phyloP scores from a whole-genome alignment of 1,140 invertebrate species.

The Drosophila albomicans region DNA sequence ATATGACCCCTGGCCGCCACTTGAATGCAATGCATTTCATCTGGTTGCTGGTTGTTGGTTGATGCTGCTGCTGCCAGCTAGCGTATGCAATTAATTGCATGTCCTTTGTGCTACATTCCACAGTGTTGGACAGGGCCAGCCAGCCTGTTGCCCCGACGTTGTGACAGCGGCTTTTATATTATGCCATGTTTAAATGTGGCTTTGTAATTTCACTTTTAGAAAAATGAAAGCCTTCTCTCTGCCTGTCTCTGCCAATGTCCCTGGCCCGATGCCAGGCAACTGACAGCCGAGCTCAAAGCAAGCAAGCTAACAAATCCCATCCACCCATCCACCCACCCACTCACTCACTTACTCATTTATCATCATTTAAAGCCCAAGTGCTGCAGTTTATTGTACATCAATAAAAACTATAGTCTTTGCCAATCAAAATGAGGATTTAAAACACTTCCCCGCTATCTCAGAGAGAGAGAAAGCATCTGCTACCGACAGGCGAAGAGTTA shows the following conservation, averaged over 20 bases:
- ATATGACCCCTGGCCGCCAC: not conserved
- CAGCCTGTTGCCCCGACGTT: constrained; percentile 31
- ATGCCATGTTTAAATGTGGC: constrained; percentile 53
- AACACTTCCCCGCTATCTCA: not conserved
- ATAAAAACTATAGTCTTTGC: not conserved
- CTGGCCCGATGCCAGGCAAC: constrained; percentile 44
- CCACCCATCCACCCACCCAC: not conserved
- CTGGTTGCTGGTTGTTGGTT: not conserved
- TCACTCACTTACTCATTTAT: constrained; percentile 12
- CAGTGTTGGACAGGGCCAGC: no score
- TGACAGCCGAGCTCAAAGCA: constrained; percentile 27
- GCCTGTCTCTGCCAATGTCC: constrained; percentile 2
- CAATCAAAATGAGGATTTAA: constrained; percentile 11
- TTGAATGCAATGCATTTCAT: constrained; percentile 8
- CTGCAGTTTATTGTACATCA: constrained; percentile 13
- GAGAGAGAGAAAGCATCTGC: not conserved
- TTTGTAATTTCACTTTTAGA: constrained; percentile 56
- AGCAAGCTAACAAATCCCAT: no score
- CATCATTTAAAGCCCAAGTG: not conserved
- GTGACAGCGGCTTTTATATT: constrained; percentile 59
- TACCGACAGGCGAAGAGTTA: constrained; percentile 13
- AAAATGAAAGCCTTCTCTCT: constrained; percentile 21
- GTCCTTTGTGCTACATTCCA: constrained; percentile 36
- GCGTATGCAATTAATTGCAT: constrained; percentile 63
- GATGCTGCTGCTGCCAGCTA: constrained; percentile 4